Evolutionary conservation across 1,140 invertebrate species (phyloP).

Genomic region (Dendroctonus valens): DNA sequence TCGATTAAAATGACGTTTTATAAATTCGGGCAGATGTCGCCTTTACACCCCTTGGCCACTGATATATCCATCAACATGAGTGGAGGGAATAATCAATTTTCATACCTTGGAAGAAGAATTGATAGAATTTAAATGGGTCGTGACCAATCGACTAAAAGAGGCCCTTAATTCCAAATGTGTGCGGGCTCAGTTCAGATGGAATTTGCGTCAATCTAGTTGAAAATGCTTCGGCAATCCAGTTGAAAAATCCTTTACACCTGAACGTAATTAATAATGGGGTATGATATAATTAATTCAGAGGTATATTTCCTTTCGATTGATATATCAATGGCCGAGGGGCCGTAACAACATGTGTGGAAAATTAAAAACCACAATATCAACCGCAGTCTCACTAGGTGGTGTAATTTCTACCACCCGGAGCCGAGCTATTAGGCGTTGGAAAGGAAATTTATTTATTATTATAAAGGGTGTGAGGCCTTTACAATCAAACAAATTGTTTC

Average conservation of each 20-base stretch:
- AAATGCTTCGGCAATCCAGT: no score
- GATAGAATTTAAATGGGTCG: no score
- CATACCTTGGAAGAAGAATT: no score
- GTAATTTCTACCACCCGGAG: slow-evolving; percentile 15
- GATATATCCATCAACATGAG: slow-evolving; percentile 6
- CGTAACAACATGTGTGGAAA: slow-evolving; percentile 6
- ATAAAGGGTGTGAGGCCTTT: slow-evolving; percentile 13
- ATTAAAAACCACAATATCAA: slow-evolving; percentile 6
- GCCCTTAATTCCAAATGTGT: no score
- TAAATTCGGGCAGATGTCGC: slow-evolving; percentile 6
- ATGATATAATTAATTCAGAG: no score
- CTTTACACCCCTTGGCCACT: slow-evolving; percentile 10
- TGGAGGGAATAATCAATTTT: no score
- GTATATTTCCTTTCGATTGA: neutral
- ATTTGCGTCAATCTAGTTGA: no score
- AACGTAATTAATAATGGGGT: no score
- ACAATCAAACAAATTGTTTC: slow-evolving; percentile 18
- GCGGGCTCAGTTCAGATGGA: no score
- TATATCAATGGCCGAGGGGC: slow-evolving; percentile 15
- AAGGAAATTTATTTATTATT: slow-evolving; percentile 19
- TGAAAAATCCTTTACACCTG: no score
- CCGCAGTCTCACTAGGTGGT: slow-evolving; percentile 13
- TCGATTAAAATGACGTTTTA: slow-evolving; percentile 1
- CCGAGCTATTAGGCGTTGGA: slow-evolving; percentile 11
- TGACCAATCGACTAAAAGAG: no score